Evolutionary conservation across 2,797 vertebrate species (phyloP), one percentile per base, ranked within the genome.

Genomic region (Tauraco hartlaubi): DNA sequence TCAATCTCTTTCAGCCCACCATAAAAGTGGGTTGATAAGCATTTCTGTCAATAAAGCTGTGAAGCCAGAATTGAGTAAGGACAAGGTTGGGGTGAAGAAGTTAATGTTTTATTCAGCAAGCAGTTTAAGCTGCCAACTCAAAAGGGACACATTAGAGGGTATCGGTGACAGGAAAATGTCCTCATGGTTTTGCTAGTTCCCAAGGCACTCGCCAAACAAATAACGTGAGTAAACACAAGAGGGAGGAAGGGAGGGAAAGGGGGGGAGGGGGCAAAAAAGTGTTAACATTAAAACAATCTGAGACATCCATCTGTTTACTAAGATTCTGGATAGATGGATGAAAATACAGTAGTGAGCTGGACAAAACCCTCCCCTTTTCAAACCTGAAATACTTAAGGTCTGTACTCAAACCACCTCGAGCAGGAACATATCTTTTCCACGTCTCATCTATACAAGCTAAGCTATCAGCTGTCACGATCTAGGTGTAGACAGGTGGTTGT

Each of bases 61-160:
- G 98, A 98, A 98, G 98, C 98, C 98, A 98, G 98, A 98, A 98
- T 98, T 98, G 98, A 98, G 98, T 98, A 98, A 98, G 98, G 98
- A 99, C 98, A 98, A 98, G 98, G 98, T 97, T 98, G 98, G 98
- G 98, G 98, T 98, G 98, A 98, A 98, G 98, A 99, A 99, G 99
- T 99, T 99, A 99, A 99, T 99, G 99, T 99, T 99, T 99, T 99
- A 99, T 99, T 99, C 99, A 99, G 99, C 98, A 98, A 97, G 98
- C 98, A 99, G 99, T 99, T 99, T 99, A 99, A 99, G 99, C 99
- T 99, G 99, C 99, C 98, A 99, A 98, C 98, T 99, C 99, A 99
- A 99, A 98, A 99, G 98, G 99, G 99, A 99, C 98, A 98, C 99
- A 99, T 99, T 99, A 99, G 99, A 99, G 99, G 99, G 99, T 99